Conservation (phyloP, 2,113 vertebrate species). For the Propithecus coquereli region DNA sequence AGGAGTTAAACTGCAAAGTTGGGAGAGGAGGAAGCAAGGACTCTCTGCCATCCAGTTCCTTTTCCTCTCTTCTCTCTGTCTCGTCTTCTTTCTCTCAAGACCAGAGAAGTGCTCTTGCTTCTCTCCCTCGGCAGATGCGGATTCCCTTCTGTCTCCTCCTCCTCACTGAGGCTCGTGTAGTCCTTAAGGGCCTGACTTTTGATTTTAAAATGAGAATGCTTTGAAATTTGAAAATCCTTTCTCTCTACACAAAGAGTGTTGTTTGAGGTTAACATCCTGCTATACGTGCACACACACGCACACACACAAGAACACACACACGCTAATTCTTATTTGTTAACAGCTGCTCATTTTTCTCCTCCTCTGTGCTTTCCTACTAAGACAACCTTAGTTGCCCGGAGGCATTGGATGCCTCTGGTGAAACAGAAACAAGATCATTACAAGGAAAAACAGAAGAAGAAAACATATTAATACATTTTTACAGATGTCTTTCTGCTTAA, state of each 20-base stretch:
- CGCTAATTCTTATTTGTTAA: not conserved
- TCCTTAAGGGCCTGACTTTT: not conserved
- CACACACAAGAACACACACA: not conserved
- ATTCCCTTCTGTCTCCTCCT: not conserved
- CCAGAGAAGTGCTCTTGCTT: not conserved
- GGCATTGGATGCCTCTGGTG: not conserved
- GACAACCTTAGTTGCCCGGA: not conserved
- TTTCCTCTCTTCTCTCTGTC: not conserved
- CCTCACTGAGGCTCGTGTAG: not conserved
- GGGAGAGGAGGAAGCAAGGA: not conserved
- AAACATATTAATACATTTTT: not conserved
- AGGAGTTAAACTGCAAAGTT: not conserved
- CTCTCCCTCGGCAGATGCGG: not conserved
- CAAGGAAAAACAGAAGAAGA: not conserved
- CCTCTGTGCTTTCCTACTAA: not conserved
- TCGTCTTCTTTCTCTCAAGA: not conserved
- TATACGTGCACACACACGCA: not conserved
- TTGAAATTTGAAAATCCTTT: not conserved
- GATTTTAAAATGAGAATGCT: not conserved
- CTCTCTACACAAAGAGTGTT: not conserved
- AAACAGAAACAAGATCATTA: not conserved
- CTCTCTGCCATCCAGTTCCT: not conserved
- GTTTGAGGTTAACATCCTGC: not conserved
- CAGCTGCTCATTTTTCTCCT: not conserved
- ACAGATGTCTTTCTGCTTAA: not conserved